Percentiles rank a stretch among this genome's conserved stretches.
Evolutionary conservation across 1,140 invertebrate species (phyloP).

Genomic region (Drusus annulatus): DNA sequence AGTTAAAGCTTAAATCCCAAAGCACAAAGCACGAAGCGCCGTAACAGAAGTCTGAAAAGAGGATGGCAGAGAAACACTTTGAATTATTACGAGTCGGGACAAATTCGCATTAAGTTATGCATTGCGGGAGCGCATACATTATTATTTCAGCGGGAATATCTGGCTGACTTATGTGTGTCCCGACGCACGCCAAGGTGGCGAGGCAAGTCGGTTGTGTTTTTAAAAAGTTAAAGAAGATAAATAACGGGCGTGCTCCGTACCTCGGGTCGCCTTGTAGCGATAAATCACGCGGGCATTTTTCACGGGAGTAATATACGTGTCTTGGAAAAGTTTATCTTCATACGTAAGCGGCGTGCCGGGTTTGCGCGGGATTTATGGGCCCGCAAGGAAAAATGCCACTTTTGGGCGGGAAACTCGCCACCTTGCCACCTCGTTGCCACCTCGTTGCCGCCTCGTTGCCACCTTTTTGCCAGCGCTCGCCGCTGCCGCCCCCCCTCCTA

Average conservation of each 20-base stretch:
- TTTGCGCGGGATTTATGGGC: constrained; percentile 35
- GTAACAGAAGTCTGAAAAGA: too few relatives aligned
- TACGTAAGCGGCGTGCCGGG: constrained; percentile 50
- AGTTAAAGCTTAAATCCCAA: too few relatives aligned
- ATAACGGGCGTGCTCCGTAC: constrained; percentile 50
- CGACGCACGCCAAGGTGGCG: constrained; percentile 38
- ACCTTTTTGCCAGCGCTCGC: too few relatives aligned
- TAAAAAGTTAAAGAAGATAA: constrained; percentile 56
- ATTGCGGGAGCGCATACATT: constrained; percentile 29
- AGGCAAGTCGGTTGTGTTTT: constrained; percentile 51
- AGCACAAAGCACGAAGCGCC: too few relatives aligned
- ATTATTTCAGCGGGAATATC: constrained; percentile 36
- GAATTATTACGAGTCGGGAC: constrained; percentile 36
- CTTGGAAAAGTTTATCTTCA: constrained; percentile 59
- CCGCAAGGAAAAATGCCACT: constrained; percentile 35
- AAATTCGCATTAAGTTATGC: constrained; percentile 42
- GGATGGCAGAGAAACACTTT: not conserved
- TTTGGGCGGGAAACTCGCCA: constrained; percentile 43
- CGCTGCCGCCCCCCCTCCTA: not conserved
- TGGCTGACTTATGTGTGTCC: not conserved
- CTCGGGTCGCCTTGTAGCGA: constrained; percentile 54
- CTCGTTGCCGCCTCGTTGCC: too few relatives aligned
- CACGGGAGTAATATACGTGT: constrained; percentile 58
- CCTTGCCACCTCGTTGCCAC: constrained; percentile 13
- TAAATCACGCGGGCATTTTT: constrained; percentile 59